A percentile compares a stretch with the other conserved stretches of the same genome.
phyloP scores from a whole-genome alignment of 1,140 invertebrate genomes.

The Scaptomyza graminum region DNA sequence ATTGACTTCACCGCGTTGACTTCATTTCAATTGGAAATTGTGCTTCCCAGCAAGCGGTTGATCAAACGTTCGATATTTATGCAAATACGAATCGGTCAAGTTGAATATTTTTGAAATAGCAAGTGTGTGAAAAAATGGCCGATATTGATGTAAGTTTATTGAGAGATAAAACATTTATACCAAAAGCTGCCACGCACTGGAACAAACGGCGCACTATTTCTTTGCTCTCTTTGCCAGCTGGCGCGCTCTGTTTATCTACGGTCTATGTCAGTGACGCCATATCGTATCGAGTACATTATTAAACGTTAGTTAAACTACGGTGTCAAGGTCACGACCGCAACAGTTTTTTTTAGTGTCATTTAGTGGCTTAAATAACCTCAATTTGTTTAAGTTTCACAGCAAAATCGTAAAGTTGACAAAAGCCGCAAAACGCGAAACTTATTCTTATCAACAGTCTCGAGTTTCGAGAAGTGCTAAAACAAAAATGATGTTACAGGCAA shows the following conservation, averaged over 20 bases:
- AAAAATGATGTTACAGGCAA: too few relatives aligned
- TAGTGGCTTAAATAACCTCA: slow-evolving; percentile 32
- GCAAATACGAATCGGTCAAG: slow-evolving; percentile 32
- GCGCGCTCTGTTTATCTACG: slow-evolving; percentile 57
- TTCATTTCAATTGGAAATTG: slow-evolving; percentile 76
- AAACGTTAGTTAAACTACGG: slow-evolving; percentile 5
- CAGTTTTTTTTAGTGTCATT: neutral
- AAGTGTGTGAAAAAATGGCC: slow-evolving; percentile 57
- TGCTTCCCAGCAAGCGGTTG: slow-evolving; percentile 48
- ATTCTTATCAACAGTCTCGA: neutral
- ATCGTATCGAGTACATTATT: slow-evolving; percentile 5
- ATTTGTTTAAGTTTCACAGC: slow-evolving; percentile 1
- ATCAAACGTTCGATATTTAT: slow-evolving; percentile 37
- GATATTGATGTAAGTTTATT: slow-evolving; percentile 67
- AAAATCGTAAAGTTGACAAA: slow-evolving; percentile 1
- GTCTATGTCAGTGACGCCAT: slow-evolving; percentile 59
- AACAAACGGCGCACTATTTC: slow-evolving; percentile 6
- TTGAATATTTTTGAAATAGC: slow-evolving; percentile 58
- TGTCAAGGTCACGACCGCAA: slow-evolving; percentile 33
- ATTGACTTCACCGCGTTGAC: slow-evolving; percentile 52
- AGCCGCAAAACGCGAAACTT: neutral
- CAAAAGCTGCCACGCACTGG: slow-evolving; percentile 8
- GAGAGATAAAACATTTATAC: neutral
- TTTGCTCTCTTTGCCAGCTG: slow-evolving; percentile 14
- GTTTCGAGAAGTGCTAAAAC: neutral